Conservation (phyloP, 2,113 vertebrate genomes). For the Gadus macrocephalus region DNA sequence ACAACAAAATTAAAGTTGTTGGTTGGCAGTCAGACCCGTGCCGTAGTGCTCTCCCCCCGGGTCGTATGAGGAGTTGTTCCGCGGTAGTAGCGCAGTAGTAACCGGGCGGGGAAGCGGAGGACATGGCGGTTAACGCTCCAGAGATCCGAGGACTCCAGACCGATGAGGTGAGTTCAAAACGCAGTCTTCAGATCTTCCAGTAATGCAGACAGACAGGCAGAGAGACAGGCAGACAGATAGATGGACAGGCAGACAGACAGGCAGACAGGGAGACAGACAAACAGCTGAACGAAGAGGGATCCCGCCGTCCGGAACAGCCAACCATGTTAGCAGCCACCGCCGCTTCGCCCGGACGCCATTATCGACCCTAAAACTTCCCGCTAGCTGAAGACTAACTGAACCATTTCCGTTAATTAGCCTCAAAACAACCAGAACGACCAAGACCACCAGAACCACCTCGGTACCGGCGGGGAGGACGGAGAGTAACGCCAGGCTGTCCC, state of each 20-base stretch:
- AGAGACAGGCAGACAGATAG: too few relatives aligned
- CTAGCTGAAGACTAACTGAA: neutral
- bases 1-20: conserved; percentile 3
- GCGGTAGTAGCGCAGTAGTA: neutral
- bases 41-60: too few relatives aligned
- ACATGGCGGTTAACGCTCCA: conserved; percentile 61
- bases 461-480: too few relatives aligned
- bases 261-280: too few relatives aligned
- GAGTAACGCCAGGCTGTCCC: too few relatives aligned
- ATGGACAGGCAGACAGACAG: neutral
- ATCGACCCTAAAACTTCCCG: neutral
- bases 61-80: neutral
- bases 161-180: conserved; percentile 64
- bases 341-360: neutral
- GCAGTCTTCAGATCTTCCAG: neutral
- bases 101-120: neutral
- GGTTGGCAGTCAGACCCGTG: neutral
- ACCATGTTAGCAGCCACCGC: too few relatives aligned
- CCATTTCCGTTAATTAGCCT: neutral
- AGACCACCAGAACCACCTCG: too few relatives aligned
- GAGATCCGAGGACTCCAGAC: conserved; percentile 70
- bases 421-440: too few relatives aligned
- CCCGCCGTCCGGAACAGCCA: neutral
- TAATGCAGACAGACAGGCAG: neutral
- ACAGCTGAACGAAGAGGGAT: neutral